Evolutionary conservation across 2,113 vertebrate genomes (phyloP).

Genomic region (Eonycteris spelaea): DNA sequence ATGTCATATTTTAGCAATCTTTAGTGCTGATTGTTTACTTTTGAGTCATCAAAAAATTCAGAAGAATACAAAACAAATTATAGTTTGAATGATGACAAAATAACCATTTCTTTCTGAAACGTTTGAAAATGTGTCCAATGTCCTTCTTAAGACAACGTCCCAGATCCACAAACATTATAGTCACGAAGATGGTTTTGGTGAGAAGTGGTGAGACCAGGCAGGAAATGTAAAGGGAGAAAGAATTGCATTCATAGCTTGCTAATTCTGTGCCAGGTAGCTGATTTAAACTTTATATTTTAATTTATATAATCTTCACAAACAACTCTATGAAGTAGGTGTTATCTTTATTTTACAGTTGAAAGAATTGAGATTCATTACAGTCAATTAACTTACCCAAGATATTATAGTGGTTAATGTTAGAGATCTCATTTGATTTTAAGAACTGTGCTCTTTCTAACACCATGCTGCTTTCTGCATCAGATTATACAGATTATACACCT

Average conservation of each 20-base stretch:
- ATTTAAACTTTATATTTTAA: not conserved
- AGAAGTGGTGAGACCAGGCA: not conserved
- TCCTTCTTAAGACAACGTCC: not conserved
- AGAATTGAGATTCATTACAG: not conserved
- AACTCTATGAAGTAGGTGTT: not conserved
- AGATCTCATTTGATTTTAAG: not conserved
- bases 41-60: constrained; percentile 24
- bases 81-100: constrained; percentile 7
- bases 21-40: constrained; percentile 31
- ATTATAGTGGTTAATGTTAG: not conserved
- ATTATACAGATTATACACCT: not conserved
- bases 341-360: constrained; percentile 29
- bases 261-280: not conserved
- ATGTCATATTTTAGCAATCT: constrained; percentile 10
- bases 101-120: not conserved
- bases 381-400: not conserved
- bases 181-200: not conserved
- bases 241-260: not conserved
- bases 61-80: constrained; percentile 18
- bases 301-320: not conserved
- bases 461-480: not conserved
- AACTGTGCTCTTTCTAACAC: not conserved
- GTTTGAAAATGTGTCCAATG: not conserved
- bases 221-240: not conserved
- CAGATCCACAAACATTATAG: not conserved